phyloP scores from a whole-genome alignment of 2,797 vertebrate species.

The Morus bassanus region DNA sequence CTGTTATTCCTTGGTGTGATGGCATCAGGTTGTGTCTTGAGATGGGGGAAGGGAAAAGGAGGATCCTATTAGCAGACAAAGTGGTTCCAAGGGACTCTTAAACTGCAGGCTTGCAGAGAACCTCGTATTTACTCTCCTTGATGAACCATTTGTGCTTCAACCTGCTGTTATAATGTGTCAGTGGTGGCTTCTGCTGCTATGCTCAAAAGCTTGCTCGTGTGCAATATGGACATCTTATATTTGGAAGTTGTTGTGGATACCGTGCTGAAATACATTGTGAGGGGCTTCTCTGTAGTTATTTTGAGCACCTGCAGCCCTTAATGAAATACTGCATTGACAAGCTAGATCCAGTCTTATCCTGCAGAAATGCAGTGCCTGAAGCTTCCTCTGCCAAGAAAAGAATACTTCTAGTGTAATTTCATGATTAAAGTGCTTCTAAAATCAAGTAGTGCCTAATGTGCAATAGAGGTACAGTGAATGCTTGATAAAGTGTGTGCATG shows the following conservation, averaged over 20 bases:
- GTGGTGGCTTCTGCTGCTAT: neutral
- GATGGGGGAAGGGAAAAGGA: constrained; percentile 43
- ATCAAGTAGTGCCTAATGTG: neutral
- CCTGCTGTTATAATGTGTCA: neutral
- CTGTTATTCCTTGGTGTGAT: constrained; percentile 63
- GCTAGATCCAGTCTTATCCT: neutral
- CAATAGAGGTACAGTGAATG: neutral
- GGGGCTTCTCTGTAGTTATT: constrained; percentile 53
- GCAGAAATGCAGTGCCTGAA: neutral
- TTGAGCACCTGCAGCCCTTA: constrained; percentile 40
- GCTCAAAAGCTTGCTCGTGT: neutral
- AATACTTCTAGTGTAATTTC: neutral
- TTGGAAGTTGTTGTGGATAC: constrained; percentile 40
- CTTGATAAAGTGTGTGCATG: neutral
- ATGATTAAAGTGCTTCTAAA: neutral
- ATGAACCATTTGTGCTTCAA: neutral
- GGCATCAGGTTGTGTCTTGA: constrained; percentile 30
- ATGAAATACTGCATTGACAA: constrained; percentile 33
- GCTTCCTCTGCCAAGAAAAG: neutral
- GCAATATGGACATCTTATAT: neutral
- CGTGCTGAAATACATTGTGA: neutral
- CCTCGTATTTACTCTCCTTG: neutral
- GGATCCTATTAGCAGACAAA: constrained; percentile 5
- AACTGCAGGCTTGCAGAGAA: neutral
- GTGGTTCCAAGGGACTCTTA: constrained; percentile 29